Base-by-base conservation (phyloP, 2,888 invertebrate species). In the Colletes collaris region DNA sequence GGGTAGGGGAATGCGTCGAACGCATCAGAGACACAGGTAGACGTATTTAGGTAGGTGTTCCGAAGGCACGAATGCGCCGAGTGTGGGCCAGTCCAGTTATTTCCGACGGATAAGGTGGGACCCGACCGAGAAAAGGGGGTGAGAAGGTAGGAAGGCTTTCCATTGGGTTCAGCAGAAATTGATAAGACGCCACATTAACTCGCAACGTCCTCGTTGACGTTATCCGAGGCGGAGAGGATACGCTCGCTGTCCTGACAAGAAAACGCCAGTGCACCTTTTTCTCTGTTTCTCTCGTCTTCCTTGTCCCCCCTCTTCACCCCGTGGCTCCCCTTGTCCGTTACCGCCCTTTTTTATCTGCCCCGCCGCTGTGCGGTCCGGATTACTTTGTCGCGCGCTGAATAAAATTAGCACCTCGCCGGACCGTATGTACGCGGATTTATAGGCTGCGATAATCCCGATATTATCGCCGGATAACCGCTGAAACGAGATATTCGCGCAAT, bases 51-150 rank as follows among this genome's bases (percentile, higher is more conserved):
- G 86, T 87, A 86, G 85, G 84, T 86, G 88, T 86, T 83, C 82
- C 86, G 27, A 67, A 16, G 63, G 40, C 52, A 69, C 63, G 52
- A 66, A 82, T 63, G 79, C 86, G 78, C 76, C 81, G 74, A 86
- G 89, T 88, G 89, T 89, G 89, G 89, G 87, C 88, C 89, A 89
- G 84, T 89, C 87, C 86, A 88, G 89, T 89, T 89, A 87, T 46
- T 46, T 60, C 44, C n/a, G 46, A 46, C 46, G 44, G 44, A 44
- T 60, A 46, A 19, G 19, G 44, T 46, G 2, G 19, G 19, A 13
- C 19, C 40, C 44, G 40, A 19, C 27, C 7, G 60, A 63, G 69
- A 80, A 74, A 65, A 76, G 71, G 70, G 53, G 77, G 72, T 59
- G 67, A 59, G 75, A 72, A 65, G 76, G 62, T 55, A 46, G 59